Base-by-base conservation (phyloP, 2,797 vertebrate genomes). In the Ciconia nigra region DNA sequence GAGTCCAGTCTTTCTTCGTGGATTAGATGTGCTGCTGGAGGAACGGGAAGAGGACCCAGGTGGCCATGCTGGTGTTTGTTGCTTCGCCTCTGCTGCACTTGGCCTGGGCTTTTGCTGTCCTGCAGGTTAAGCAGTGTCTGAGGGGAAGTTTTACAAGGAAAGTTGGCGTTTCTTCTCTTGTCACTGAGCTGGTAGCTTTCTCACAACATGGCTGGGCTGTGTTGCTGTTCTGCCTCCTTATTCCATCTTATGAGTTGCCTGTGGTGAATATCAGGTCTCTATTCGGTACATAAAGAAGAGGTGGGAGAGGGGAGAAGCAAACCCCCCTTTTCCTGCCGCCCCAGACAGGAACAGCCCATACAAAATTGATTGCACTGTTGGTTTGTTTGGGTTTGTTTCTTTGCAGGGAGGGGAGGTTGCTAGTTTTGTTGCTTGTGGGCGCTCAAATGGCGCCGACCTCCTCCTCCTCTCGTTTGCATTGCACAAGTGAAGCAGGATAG, bases 291-390 rank as follows among this genome's bases (percentile, higher is more conserved):
- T 67, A 42, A 66, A 71, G 65, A 10, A 63, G 13, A 69, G 41
- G 15, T 15, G 63, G 26, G 21, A 79, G 22, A 76, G 5, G 5
- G 21, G 39, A 81, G 31, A 78, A 67, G 31, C 16, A 62, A 51
- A 46, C 6, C 10, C 4, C 4, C 6, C 2, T 61, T 81, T 71
- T 73, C 35, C 21, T 86, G 28, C 52, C 2, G 0, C 11, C 7
- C 6, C 15, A 20, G 47, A 10, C 22, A 29, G 47, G 15, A 81
- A 25, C 15, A 74, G 7, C 14, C 47, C 8, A 31, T 63, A 19
- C 10, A 74, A 74, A 84, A 39, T 1, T 28, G 18, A 42, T 21
- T 21, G 26, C 15, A 24, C 4, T 47, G 15, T 57, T 61, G 7
- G 1, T 46, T 70, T 33, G 18, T 61, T 73, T 52, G 24, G 4